Base-by-base conservation (phyloP, 2,797 vertebrate genomes). In the Champsocephalus gunnari region DNA sequence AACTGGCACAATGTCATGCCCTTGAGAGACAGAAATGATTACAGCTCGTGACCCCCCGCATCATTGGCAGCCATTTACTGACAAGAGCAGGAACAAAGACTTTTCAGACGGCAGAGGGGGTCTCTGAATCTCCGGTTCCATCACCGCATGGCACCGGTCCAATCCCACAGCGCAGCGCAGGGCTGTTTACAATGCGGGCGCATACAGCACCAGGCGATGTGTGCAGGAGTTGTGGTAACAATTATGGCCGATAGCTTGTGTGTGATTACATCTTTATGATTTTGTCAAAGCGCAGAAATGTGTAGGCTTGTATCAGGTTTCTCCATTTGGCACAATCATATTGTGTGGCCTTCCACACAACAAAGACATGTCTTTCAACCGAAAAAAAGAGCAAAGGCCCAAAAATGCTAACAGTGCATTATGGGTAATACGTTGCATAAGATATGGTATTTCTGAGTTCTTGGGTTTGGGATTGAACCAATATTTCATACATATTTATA, bases 71-170 rank as follows among this genome's bases (percentile, higher is more conserved):
- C 62, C 71, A 62, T 87, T 79, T 86, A 88, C 90, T 92, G 92
- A 93, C 91, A 89, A 87, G 80, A 77, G 90, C 86, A 86, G 76
- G 76, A 88, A 84, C 82, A 89, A 89, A 91, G 89, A 81, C 73
- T 87, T 88, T 80, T 85, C 75, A 82, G 83, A 83, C 41, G 68
- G 75, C 76, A 73, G 49, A 56, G 83, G 66, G 49, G 81, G 71
- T 89, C 88, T 87, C 82, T 81, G 86, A 87, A 81, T 87, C 81
- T 71, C 28, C 83, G 83, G 81, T 86, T 91, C 89, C 90, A 92
- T 89, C 89, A 92, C 88, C 47, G 7, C 81, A 62, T 91, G 91
- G 90, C 90, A 73, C 13, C 0, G 47, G 32, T 87, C 90, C 91
- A 90, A 79, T 69, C 84, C 81, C 87, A 87, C 87, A 82, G 54